A percentile compares a stretch with the other conserved stretches of the same genome.
Conservation (phyloP, 2,113 vertebrate genomes). For the Ibidorhyncha struthersii region DNA sequence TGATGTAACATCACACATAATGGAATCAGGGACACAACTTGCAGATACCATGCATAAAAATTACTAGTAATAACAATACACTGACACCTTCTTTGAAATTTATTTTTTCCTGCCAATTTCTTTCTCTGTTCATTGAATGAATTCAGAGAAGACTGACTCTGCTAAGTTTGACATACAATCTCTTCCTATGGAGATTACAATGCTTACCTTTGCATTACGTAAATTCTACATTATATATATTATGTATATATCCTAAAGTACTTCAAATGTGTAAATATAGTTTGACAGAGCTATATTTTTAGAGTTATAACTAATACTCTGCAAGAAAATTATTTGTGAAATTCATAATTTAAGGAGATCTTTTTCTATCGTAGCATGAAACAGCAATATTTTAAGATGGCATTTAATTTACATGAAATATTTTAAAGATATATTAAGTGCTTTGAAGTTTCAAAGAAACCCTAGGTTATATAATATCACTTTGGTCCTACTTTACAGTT, state of each 20-base stretch:
- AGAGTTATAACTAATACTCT: neutral
- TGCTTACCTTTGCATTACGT: neutral
- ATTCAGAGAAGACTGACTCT: neutral
- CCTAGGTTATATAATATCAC: constrained; percentile 35
- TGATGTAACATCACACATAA: neutral
- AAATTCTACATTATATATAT: neutral
- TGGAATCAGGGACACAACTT: neutral
- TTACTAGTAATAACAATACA: neutral
- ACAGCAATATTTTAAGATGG: neutral
- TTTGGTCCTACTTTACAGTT: constrained; percentile 33
- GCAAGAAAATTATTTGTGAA: neutral
- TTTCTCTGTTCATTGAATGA: neutral
- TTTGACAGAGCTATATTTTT: neutral
- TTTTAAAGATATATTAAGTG: neutral
- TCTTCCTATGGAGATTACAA: neutral
- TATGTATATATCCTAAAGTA: neutral
- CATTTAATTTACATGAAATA: neutral
- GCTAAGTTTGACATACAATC: neutral
- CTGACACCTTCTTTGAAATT: neutral
- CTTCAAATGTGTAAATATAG: neutral
- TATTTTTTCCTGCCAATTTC: neutral
- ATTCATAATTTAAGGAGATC: neutral
- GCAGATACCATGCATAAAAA: neutral
- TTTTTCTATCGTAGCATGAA: neutral
- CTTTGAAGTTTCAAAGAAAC: neutral